Evolutionary conservation across 2,888 invertebrate genomes (phyloP), one percentile per base, ranked within the genome.

Genomic region (Lycaena phlaeas): DNA sequence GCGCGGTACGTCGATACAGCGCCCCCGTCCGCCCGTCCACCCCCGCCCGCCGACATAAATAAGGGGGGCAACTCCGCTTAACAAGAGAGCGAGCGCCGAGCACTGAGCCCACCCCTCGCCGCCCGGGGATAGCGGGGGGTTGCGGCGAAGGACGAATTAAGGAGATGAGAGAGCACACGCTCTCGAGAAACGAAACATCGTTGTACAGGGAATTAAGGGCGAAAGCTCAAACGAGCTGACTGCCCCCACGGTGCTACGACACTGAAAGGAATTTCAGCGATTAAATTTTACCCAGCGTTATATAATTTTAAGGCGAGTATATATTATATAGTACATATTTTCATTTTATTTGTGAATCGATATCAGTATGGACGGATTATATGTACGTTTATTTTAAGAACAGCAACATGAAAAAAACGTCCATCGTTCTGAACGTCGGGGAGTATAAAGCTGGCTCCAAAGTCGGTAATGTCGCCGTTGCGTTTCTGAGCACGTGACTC

Each of bases 131-230:
- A 72, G 71, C 67, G 64, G 67, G 73, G 82, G 81, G 81, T 65
- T 81, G 81, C 68, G 79, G 79, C 81, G 84, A 82, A 82, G 84
- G 84, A 82, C 84, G 79, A 84, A 81, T 81, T 84, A 82, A 84
- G 84, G 82, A 84, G 84, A 82, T 81, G 81, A 81, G 81, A 81
- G 79, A 82, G 81, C 77, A 75, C 75, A 73, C 77, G 75, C 76
- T 81, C 79, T 78, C 75, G 77, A 79, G 79, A 72, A 75, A 70
- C 69, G 71, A 71, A 71, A 69, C 73, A 72, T 74, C 70, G 63
- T 62, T 65, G 64, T 64, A 64, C 68, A 67, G 69, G 73, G 76
- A 75, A 77, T 78, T 75, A 76, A 68, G 68, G 65, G 58, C 51
- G 50, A 52, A 44, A 44, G 41, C 41, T 45, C 46, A 31, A 49